These are phyloP conservation scores for Scaeva pyrastri DNA, from an alignment of 2,888 invertebrate genomes.

Conservation along the genomic window DNA sequence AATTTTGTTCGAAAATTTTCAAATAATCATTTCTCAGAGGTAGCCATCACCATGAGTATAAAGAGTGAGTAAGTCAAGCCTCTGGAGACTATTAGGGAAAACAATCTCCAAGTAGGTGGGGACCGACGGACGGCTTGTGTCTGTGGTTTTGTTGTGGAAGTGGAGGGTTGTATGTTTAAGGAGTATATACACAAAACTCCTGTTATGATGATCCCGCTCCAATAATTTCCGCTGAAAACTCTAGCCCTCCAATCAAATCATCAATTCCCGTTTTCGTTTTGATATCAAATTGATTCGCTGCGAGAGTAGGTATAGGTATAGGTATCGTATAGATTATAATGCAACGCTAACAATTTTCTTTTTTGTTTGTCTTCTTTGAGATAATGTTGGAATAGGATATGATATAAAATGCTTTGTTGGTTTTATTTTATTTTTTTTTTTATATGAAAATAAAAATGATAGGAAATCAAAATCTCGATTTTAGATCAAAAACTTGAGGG, in stretches of 20 bases:
- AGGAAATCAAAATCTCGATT: too few species aligned
- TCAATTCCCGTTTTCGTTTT: conserved; percentile 70
- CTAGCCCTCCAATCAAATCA: conserved; percentile 57
- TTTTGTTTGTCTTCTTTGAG: conserved; percentile 4
- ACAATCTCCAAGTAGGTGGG: conserved; percentile 53
- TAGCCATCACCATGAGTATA: conserved; percentile 9
- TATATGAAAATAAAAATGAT: too few species aligned
- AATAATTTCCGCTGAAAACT: not conserved
- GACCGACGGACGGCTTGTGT: not conserved
- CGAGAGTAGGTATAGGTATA: conserved; percentile 17
- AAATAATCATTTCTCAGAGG: conserved; percentile 73
- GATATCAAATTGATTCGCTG: conserved; percentile 70
- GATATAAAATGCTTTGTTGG: not conserved
- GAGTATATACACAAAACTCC: not conserved
- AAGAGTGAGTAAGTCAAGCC: conserved; percentile 31
- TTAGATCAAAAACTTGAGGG: too few species aligned
- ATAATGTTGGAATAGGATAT: not conserved
- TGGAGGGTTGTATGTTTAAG: too few species aligned
- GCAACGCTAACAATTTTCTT: conserved; percentile 52
- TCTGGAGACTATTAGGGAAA: conserved; percentile 62
- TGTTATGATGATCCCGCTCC: conserved; percentile 11
- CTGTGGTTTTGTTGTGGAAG: not conserved
- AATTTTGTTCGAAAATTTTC: conserved; percentile 60
- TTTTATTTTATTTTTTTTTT: not conserved
- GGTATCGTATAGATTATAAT: conserved; percentile 52